Evolutionary conservation across 1,140 invertebrate species (phyloP), one percentile per base, ranked within the genome.

Genomic region (Nephila pilipes): DNA sequence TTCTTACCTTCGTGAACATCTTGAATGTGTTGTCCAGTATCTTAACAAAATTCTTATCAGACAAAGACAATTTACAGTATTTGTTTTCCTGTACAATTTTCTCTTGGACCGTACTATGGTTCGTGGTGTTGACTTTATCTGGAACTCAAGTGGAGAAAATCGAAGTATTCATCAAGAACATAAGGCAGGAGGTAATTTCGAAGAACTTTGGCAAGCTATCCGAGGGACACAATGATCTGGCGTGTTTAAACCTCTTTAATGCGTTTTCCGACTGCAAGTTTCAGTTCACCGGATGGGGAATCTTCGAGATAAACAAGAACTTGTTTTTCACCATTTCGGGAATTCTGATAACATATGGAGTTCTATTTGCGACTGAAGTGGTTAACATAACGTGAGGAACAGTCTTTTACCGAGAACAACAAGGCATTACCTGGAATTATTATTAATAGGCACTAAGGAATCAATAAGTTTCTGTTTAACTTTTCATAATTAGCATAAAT

Each of bases 31-130:
- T 87, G 20, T 87, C 58, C 32, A n/a, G 38, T 22, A n/a, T 87
- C 38, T 29, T 32, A 8, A 14, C 36, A 14, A 8, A 38, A 2
- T 46, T 36, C 38, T 22, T 87, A 20, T 65, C 60, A 20, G 57
- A 63, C 20, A 20, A 38, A 25, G 32, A 69, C 10, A n/a, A 25
- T 1, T 1, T 69, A 0, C 29, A 54, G n/a, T 1, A 65, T 25
- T 1, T 20, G 6, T 87, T 38, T 46, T 22, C 32, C 0, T 16
- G 12, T 20, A 87, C 18, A n/a, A 38, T 87, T 16, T 65, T 87
- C 25, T 20, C 60, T 1, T 87, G 85, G 85, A 87, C 85, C 5
- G 29, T 87, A 18, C 63, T 20, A 14, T 87, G 85, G 85, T 87
- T 87, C 60, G 60, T 38, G 4, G 10, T 54, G 12, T 29, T 87